Conservation (phyloP, 2,888 invertebrate species). For the Rhogogaster chlorosoma region DNA sequence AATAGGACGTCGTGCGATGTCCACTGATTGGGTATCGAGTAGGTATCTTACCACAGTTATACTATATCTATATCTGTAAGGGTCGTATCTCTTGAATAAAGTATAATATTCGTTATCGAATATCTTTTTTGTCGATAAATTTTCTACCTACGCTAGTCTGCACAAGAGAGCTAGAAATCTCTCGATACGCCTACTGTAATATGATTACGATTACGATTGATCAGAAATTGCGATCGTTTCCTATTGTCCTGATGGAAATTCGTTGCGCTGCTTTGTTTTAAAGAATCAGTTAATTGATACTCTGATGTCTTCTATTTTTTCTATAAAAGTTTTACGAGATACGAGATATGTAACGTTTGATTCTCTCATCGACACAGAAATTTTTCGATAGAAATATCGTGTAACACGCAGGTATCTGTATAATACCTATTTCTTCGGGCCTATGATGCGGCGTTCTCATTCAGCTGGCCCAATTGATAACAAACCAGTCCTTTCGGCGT, state of each 20-base stretch:
- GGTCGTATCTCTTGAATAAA: conserved; percentile 14
- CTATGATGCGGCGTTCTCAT: background rate
- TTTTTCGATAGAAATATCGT: conserved; percentile 4
- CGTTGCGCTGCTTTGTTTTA: background rate
- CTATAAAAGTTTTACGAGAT: background rate
- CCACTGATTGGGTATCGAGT: conserved; percentile 41
- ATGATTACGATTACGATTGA: background rate
- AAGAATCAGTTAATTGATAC: conserved; percentile 1
- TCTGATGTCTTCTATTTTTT: background rate
- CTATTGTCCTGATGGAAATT: background rate
- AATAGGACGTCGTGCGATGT: conserved; percentile 7
- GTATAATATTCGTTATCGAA: conserved; percentile 26
- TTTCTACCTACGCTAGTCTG: background rate
- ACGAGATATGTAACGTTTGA: background rate
- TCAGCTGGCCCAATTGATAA: conserved; percentile 36
- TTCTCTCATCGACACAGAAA: background rate
- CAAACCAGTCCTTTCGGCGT: conserved; percentile 22
- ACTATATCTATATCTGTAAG: background rate
- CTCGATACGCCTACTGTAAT: background rate
- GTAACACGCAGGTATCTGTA: background rate
- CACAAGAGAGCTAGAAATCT: background rate
- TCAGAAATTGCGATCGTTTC: background rate
- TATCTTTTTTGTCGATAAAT: conserved; percentile 16
- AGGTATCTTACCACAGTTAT: background rate
- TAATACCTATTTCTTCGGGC: background rate